phyloP scores from a whole-genome alignment of 2,888 invertebrate genomes.

The Nysson spinosus region DNA sequence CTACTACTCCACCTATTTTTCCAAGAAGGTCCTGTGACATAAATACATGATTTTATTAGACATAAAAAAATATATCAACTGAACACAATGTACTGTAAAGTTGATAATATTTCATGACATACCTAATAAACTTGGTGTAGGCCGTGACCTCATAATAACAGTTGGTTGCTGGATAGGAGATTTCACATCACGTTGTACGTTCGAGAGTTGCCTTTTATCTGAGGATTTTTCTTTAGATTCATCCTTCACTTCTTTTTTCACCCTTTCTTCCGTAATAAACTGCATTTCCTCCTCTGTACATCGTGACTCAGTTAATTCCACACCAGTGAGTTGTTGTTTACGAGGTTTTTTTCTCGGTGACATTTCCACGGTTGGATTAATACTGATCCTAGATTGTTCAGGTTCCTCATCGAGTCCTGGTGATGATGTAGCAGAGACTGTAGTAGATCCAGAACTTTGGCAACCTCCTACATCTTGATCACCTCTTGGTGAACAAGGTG shows the following conservation, averaged over 20 bases:
- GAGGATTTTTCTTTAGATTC: slow-evolving; percentile 75
- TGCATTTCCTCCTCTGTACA: slow-evolving; percentile 80
- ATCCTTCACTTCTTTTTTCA: slow-evolving; percentile 76
- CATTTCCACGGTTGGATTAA: slow-evolving; percentile 80
- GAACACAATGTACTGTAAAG: neutral
- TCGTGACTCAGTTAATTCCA: slow-evolving; percentile 71
- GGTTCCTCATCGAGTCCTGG: slow-evolving; percentile 84
- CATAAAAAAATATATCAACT: too few species aligned
- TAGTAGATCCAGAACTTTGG: slow-evolving; percentile 86
- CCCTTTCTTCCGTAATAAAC: slow-evolving; percentile 80
- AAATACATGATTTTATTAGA: too few species aligned
- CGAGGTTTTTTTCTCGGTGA: slow-evolving; percentile 94
- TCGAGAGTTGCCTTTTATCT: slow-evolving; percentile 62
- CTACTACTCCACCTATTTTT: slow-evolving; percentile 69
- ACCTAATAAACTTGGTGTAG: slow-evolving; percentile 72
- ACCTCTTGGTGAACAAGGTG: slow-evolving; percentile 72
- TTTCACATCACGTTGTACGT: slow-evolving; percentile 62
- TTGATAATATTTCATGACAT: slow-evolving; percentile 6
- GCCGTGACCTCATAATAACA: slow-evolving; percentile 64
- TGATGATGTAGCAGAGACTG: slow-evolving; percentile 91
- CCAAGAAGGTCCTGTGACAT: slow-evolving; percentile 71
- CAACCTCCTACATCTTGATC: slow-evolving; percentile 75
- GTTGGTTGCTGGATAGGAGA: slow-evolving; percentile 54
- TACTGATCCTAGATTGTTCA: slow-evolving; percentile 76
- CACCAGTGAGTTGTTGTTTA: slow-evolving; percentile 85